phyloP scores from a whole-genome alignment of 1,140 invertebrate species.

The Pseudomyrmex gracilis region DNA sequence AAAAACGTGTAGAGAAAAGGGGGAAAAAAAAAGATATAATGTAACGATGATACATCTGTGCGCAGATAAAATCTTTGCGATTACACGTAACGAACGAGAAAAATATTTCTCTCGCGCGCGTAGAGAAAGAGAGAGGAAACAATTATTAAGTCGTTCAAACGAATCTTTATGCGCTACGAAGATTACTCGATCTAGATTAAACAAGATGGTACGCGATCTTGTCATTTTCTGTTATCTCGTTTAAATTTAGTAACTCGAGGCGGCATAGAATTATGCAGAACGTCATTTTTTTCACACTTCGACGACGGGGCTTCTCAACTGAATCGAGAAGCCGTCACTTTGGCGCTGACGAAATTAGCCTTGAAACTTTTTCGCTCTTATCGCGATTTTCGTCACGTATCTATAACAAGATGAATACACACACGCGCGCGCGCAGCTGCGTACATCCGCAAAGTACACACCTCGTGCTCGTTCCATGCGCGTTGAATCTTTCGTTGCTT shows the following conservation, averaged over 20 bases:
- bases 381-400: constrained; percentile 22
- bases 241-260: neutral
- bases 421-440: neutral
- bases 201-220: constrained; percentile 44
- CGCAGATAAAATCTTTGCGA: neutral
- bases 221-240: neutral
- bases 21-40: neutral
- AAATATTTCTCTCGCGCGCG: neutral
- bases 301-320: neutral
- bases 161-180: neutral
- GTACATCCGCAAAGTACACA: constrained; percentile 12
- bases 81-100: neutral
- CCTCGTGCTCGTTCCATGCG: neutral
- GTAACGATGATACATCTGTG: neutral
- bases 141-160: constrained; percentile 22
- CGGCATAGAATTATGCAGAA: neutral
- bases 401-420: neutral
- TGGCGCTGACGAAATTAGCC: constrained; percentile 2
- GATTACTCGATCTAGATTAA: constrained; percentile 12
- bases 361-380: constrained; percentile 18
- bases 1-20: neutral
- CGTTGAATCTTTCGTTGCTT: constrained; percentile 38
- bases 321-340: neutral
- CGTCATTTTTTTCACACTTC: constrained; percentile 9
- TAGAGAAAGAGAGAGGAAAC: neutral